Percentiles rank a stretch among this genome's conserved stretches.
Conservation (phyloP, 2,113 vertebrate species). For the Hippocampus barbouri region DNA sequence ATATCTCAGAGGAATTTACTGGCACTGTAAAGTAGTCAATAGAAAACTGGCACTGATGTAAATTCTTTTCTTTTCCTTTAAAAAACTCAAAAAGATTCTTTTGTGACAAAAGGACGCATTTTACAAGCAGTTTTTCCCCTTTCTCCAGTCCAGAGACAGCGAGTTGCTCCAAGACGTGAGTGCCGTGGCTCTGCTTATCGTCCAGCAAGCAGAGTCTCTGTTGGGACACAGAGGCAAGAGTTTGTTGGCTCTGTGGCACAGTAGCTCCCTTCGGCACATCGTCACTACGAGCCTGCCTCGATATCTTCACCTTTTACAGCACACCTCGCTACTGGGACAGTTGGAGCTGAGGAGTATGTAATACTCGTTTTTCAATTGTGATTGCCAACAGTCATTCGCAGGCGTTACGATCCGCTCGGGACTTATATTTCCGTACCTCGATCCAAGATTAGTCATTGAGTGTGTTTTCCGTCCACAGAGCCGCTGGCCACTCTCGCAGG, state of each 20-base stretch:
- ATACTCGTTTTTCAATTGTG: too few species aligned
- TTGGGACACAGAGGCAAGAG: conserved; percentile 33
- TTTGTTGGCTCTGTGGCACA: conserved; percentile 60
- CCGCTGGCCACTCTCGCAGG: conserved; percentile 79
- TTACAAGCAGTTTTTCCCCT: neutral
- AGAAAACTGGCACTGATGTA: neutral
- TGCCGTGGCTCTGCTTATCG: conserved; percentile 40
- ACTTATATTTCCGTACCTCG: neutral
- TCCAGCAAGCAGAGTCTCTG: conserved; percentile 51
- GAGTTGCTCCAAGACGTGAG: conserved; percentile 64
- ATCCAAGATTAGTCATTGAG: neutral
- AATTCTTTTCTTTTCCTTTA: neutral
- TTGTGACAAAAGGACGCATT: too few species aligned
- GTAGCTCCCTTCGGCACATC: conserved; percentile 43
- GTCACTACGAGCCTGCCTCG: conserved; percentile 61
- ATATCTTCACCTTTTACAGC: conserved; percentile 67
- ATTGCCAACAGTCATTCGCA: neutral
- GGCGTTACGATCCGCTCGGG: too few species aligned
- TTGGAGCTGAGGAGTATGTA: conserved; percentile 80
- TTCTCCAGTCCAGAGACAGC: conserved; percentile 61
- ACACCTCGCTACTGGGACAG: conserved; percentile 67
- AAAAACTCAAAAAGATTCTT: too few species aligned
- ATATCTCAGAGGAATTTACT: neutral
- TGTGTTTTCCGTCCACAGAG: conserved; percentile 53
- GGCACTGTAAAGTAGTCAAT: neutral